Base-by-base conservation (phyloP, 2,888 invertebrate species). In the Hyles lineata region DNA sequence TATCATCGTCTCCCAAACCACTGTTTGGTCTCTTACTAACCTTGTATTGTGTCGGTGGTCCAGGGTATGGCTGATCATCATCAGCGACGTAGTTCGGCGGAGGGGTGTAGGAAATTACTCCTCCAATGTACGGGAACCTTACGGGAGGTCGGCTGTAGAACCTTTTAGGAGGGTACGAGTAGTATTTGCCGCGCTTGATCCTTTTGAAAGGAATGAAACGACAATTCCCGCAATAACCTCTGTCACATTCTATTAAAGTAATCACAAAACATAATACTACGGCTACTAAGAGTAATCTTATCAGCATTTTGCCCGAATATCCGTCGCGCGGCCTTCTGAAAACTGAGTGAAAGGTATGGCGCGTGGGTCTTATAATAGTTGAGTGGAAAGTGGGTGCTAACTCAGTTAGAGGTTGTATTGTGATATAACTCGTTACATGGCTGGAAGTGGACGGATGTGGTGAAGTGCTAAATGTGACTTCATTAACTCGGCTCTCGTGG, bases 371-470 rank as follows among this genome's bases (percentile, higher is more conserved):
- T 93, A 92, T 94, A 93, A 89, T 86, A 87, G 86, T 81, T 84
- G 85, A 81, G 81, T 85, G 76, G 93, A 93, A 93, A 93, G 93
- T 88, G 75, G 71, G 88, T 87, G 92, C 82, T 83, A 93, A 93
- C 93, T 89, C 78, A 88, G 83, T 92, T 93, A 92, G 90, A 82
- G 80, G 76, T 78, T 75, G 78, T 55, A 77, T 79, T 69, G 67
- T 83, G 78, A 82, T 77, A 81, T 83, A 87, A 86, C 72, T 62
- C 58, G 74, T 83, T 83, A 80, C 82, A 77, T 83, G 82, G 79
- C 63, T 15, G 58, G 63, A 58, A 15, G 55, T 17, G 32, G 52
- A 29, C 72, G 72, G 67, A 72, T 72, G 63, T 72, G 67, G 77
- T 79, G 70, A 75, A 70, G 69, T 74, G 74, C 60, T 70, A 72